Percentiles rank a stretch among this genome's conserved stretches.
These are phyloP conservation scores for Philereme vetulata DNA, from an alignment of 2,888 invertebrate genomes.

Conservation along the genomic window DNA sequence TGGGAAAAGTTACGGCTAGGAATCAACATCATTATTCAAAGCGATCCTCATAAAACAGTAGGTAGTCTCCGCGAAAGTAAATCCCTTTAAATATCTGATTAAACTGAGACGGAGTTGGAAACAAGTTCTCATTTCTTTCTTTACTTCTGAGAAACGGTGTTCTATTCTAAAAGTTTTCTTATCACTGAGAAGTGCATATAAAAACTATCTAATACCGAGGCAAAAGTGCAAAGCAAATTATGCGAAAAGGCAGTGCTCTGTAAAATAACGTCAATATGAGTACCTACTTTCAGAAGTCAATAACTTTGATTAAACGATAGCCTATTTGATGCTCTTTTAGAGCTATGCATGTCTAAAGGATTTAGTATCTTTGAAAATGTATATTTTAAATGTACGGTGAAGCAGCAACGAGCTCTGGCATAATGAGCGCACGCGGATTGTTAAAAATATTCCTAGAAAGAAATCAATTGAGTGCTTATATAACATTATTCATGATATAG, in stretches of 20 bases:
- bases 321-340: conserved; percentile 14
- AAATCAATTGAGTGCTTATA: too few relatives aligned
- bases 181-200: conserved; percentile 26
- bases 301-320: conserved; percentile 15
- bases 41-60: conserved; percentile 25
- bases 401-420: too few relatives aligned
- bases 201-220: conserved; percentile 23
- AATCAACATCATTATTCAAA: conserved; percentile 30
- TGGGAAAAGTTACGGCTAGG: conserved; percentile 13
- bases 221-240: conserved; percentile 21
- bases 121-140: conserved; percentile 31
- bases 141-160: conserved; percentile 24
- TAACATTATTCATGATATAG: too few relatives aligned
- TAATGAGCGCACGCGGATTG: too few relatives aligned
- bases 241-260: conserved; percentile 9
- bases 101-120: conserved; percentile 28
- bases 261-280: conserved; percentile 13
- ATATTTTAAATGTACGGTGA: too few relatives aligned
- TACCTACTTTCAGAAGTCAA: conserved; percentile 11
- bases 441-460: too few relatives aligned
- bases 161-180: conserved; percentile 30
- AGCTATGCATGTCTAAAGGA: conserved; percentile 27
- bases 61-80: conserved; percentile 26
- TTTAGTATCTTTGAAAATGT: background rate
- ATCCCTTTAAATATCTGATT: conserved; percentile 33